These are phyloP conservation scores for Oreochromis spilurus DNA, from an alignment of 2,113 vertebrate genomes.

Conservation along the genomic window DNA sequence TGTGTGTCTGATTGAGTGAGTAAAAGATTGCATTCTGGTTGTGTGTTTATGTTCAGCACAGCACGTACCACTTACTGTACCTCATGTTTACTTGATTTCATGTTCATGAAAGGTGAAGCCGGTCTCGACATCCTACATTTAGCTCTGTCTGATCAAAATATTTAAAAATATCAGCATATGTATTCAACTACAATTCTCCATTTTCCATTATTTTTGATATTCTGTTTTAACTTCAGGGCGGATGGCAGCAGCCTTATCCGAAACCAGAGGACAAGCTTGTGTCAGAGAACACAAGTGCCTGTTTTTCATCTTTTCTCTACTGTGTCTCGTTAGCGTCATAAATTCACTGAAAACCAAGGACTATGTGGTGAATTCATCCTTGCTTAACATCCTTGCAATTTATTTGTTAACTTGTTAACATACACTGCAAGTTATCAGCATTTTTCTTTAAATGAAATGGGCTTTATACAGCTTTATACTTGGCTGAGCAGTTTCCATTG, in stretches of 20 bases:
- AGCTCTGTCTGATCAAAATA: background rate
- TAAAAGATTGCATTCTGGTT: background rate
- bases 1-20: background rate
- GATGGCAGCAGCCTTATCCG: background rate
- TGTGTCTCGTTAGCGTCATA: fast-evolving
- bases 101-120: background rate
- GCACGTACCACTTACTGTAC: background rate
- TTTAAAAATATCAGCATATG: background rate
- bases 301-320: background rate
- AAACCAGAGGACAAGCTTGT: background rate
- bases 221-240: fast-evolving
- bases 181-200: background rate
- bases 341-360: background rate
- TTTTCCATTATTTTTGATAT: background rate
- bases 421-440: background rate
- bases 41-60: fast-evolving
- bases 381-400: background rate
- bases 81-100: background rate
- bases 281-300: background rate
- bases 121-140: background rate
- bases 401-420: background rate
- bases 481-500: background rate
- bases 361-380: background rate
- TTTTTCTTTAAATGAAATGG: background rate
- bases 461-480: background rate